Evolutionary conservation across 2,113 vertebrate species (phyloP), one percentile per base, ranked within the genome.

Genomic region (Crotalus tigris): DNA sequence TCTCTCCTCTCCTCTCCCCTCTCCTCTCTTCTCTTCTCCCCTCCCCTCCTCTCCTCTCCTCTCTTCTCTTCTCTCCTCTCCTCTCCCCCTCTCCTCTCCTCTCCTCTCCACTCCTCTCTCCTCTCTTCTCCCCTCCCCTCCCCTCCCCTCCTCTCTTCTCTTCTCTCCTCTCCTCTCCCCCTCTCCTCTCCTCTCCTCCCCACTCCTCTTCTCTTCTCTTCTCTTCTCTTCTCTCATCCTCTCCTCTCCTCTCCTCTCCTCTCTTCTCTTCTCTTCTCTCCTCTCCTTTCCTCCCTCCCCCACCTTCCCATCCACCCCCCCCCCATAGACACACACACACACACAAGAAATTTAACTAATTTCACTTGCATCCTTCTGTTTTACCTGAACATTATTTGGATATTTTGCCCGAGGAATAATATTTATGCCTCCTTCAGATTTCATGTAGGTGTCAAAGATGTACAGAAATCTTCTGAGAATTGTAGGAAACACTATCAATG

Each of bases 41-140:
- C 12, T 4, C 5, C 23, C 10, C 10, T 12, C 5, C 1, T 4
- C 13, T 4, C 2, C 4, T 10, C 0, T 0, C 6, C 1, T 2
- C 2, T 7, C 1, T 21, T 21, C 1, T 5, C 1, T 57, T 4
- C 17, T 19, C 4, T 29, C 5, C 61, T 3, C 13, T 8, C 24
- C 10, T 29, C 0, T 12, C 10, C n/a, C n/a, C n/a, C n/a, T n/a
- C 49, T n/a, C 29, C 2, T 85, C 4, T 44, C 17, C 15, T 44
- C 17, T 13, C 13, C 15, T 12, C 1, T 11, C 1, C 10, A 1
- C 1, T 10, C 4, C 2, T 39, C 5, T 58, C 5, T 6, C 0
- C 1, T 2, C 0, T 6, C 23, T 33, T 33, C n/a, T n/a, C n/a
- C n/a, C n/a, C n/a, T n/a, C n/a, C n/a, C n/a, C n/a, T n/a, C n/a